phyloP scores from a whole-genome alignment of 2,888 invertebrate species.

The Vannuccia rotundouncinata region DNA sequence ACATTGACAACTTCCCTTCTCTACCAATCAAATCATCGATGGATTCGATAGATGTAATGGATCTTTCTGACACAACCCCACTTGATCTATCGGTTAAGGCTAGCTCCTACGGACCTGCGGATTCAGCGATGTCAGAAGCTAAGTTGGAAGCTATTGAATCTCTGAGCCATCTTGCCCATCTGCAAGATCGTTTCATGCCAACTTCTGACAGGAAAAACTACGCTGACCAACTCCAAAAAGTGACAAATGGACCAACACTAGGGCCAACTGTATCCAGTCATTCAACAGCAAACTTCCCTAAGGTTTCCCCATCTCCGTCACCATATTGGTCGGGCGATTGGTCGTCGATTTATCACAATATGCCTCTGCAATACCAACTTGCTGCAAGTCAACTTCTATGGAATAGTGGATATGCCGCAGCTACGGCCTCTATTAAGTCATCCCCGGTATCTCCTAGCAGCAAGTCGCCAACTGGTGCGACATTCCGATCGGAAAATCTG shows the following conservation, averaged over 20 bases:
- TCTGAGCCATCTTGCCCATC: background rate
- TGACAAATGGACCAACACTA: background rate
- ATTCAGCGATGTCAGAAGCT: background rate
- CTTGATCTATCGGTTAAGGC: conserved; percentile 1
- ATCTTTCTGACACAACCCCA: background rate
- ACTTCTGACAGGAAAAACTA: background rate
- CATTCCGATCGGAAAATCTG: background rate
- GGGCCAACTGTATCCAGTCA: background rate
- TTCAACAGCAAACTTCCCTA: background rate
- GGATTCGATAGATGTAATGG: background rate
- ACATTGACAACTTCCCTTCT: background rate
- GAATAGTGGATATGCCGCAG: background rate
- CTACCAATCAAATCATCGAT: background rate
- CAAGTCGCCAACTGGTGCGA: background rate
- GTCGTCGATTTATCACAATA: background rate
- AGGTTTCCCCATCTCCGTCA: background rate
- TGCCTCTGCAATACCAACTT: background rate
- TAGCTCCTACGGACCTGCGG: background rate
- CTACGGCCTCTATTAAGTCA: background rate
- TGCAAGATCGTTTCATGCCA: background rate
- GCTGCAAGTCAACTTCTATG: background rate
- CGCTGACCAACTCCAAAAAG: background rate
- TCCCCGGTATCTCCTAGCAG: background rate
- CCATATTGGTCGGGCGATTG: background rate
- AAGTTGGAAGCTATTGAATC: background rate